phyloP scores from a whole-genome alignment of 2,113 vertebrate species.

The Pristiophorus japonicus region DNA sequence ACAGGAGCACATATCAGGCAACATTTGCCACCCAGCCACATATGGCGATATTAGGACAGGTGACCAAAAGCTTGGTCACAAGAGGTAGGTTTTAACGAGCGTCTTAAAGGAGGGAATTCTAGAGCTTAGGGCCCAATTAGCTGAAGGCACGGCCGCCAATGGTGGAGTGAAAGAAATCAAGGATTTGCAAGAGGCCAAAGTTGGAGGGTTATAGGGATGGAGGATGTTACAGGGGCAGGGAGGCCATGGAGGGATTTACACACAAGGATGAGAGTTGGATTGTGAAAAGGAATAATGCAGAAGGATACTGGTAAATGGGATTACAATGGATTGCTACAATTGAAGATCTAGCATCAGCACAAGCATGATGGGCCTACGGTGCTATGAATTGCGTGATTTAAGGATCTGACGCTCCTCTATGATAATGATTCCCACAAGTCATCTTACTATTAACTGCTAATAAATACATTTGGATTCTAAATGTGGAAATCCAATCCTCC shows the following conservation, averaged over 20 bases:
- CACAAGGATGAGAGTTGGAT: no score
- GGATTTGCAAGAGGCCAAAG: not conserved
- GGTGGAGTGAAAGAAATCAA: not conserved
- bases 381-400: no score
- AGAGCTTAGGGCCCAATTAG: not conserved
- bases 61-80: not conserved
- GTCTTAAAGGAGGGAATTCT: not conserved
- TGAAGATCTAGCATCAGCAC: no score
- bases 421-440: no score
- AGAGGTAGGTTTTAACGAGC: not conserved
- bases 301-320: no score
- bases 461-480: not conserved
- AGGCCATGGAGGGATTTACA: no score
- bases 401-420: no score
- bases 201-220: not conserved
- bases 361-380: no score
- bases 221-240: not conserved
- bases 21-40: not conserved
- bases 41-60: not conserved
- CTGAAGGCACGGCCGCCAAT: not conserved
- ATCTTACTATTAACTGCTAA: not conserved
- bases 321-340: no score
- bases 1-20: not conserved
- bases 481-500: not conserved
- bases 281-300: no score